Evolutionary conservation across 2,797 vertebrate species (phyloP), one percentile per base, ranked within the genome.

Genomic region (Crocodylus rhombifer): DNA sequence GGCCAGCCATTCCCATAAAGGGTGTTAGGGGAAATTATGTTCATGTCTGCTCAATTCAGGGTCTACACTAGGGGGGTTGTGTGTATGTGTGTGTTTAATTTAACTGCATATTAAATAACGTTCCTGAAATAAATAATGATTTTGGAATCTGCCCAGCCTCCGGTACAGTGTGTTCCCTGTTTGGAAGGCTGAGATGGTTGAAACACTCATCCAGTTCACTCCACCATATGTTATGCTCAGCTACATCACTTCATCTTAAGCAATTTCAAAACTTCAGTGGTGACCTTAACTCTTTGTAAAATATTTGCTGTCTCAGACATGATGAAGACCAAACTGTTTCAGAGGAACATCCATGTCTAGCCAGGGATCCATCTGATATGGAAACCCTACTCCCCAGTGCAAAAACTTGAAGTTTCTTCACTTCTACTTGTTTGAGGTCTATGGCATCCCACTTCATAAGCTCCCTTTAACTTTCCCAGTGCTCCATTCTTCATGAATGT

Each of bases 201-300:
- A 92, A 80, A 73, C 87, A 71, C 89, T 88, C 93, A 90, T 92
- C 75, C 88, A 86, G 93, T 85, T 93, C 85, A 80, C 90, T 86
- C 84, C 90, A 88, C 94, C 93, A 94, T 95, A 93, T 97, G 94
- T 94, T 97, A 67, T 78, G 51, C 91, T 96, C 91, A 84, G 63
- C 76, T 87, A 95, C 92, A 94, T 95, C 74, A 1, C 91, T 97
- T 95, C 89, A 96, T 97, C 96, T 96, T 90, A 87, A 96, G 80
- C 77, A 88, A 69, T 97, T 97, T 96, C 95, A 94, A 77, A 91
- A 95, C 88, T 56, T 96, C 95, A 96, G 96, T 97, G 93, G 94
- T 96, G 96, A 95, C 96, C 96, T 97, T 94, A 94, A 95, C 90
- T 96, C 92, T 94, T 94, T 94, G 82, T 93, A 95, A 97, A 96